A percentile compares a stretch with the other conserved stretches of the same genome.
Evolutionary conservation across 2,888 invertebrate species (phyloP).

Genomic region (Dermolepida albohirtum): DNA sequence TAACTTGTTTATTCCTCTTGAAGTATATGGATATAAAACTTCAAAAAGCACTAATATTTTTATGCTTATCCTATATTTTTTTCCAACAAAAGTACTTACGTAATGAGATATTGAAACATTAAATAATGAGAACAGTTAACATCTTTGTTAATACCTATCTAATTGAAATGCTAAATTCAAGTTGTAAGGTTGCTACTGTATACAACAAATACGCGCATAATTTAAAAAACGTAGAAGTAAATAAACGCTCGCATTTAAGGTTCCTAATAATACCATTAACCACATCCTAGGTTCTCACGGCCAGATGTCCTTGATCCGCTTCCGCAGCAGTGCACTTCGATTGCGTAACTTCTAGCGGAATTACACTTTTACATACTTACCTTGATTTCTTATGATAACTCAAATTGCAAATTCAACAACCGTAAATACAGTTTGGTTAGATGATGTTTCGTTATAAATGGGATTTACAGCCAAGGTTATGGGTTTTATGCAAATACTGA

Average conservation of each 20-base stretch:
- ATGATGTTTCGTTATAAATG: constrained; percentile 14
- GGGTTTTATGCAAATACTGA: constrained; percentile 26
- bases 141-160: no score
- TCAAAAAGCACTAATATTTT: no score
- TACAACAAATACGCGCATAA: no score
- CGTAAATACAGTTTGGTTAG: constrained; percentile 35
- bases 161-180: no score
- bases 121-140: no score
- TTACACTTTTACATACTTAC: constrained; percentile 50
- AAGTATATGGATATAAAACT: no score
- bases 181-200: no score
- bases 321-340: constrained; percentile 47
- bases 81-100: no score
- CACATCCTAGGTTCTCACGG: constrained; percentile 52
- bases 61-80: no score
- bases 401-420: constrained; percentile 43
- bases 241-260: constrained; percentile 35
- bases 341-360: constrained; percentile 48
- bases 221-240: no score
- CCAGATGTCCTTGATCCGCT: constrained; percentile 52
- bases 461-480: constrained; percentile 26
- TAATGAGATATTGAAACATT: no score
- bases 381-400: constrained; percentile 47
- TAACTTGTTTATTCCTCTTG: no score
- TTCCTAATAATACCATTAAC: constrained; percentile 34